Evolutionary conservation across 2,888 invertebrate species (phyloP).

Genomic region (Sphaerophoria rueppellii): DNA sequence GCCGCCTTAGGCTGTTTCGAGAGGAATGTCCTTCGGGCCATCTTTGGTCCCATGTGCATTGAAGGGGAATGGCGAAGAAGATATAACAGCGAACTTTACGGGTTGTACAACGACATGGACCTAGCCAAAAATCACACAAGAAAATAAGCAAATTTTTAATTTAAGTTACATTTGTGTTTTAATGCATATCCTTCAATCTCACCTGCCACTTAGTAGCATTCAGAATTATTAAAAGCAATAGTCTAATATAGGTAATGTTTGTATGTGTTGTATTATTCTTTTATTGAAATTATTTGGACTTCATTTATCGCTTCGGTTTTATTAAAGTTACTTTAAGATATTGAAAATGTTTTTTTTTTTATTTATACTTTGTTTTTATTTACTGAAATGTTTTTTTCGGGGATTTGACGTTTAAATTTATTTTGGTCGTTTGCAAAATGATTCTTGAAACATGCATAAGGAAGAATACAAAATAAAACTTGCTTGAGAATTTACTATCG

Average conservation of each 20-base stretch:
- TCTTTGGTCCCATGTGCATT: too few species aligned
- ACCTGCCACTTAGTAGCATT: constrained; percentile 59
- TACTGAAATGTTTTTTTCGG: background rate
- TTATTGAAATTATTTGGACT: background rate
- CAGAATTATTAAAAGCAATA: constrained; percentile 53
- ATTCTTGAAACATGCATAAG: constrained; percentile 39
- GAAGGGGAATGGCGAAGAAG: too few species aligned
- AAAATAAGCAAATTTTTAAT: too few species aligned
- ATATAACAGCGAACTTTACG: too few species aligned
- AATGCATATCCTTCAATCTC: constrained; percentile 42
- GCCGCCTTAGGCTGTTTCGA: too few species aligned
- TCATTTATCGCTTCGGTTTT: background rate
- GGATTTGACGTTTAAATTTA: background rate
- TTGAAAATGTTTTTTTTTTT: background rate
- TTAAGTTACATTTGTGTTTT: too few species aligned
- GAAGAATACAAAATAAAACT: constrained; percentile 17
- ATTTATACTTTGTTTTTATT: constrained; percentile 4
- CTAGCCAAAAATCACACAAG: too few species aligned
- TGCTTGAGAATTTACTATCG: constrained; percentile 12
- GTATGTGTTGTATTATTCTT: background rate
- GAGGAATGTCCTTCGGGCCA: too few species aligned
- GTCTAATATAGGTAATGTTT: constrained; percentile 1
- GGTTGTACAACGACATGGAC: too few species aligned
- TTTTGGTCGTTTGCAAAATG: background rate
- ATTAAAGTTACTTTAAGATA: too few species aligned